Conservation (phyloP, 2,888 invertebrate species). For the Chrysopilus asiliformis region DNA sequence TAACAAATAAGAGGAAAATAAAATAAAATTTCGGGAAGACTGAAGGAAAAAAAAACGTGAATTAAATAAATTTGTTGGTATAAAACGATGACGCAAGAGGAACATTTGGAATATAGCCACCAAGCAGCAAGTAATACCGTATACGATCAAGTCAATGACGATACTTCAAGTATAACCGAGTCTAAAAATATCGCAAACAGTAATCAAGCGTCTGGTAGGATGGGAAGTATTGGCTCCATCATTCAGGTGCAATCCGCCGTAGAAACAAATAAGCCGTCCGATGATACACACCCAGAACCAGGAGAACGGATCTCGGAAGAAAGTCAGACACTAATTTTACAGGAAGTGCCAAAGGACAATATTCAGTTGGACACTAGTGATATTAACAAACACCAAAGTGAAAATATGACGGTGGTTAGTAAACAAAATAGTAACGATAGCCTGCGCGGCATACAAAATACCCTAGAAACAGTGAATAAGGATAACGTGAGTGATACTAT, state of each 20-base stretch:
- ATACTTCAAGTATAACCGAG: conserved; percentile 1
- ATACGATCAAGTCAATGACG: conserved; percentile 11
- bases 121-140: conserved; percentile 11
- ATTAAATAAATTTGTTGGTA: neutral
- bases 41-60: conserved; percentile 3
- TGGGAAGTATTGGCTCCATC: too few species aligned
- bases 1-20: conserved; percentile 1
- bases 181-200: conserved; percentile 10
- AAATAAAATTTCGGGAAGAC: conserved; percentile 4
- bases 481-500: neutral
- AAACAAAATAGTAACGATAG: conserved; percentile 17
- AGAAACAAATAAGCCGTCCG: neutral
- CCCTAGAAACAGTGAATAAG: conserved; percentile 6
- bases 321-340: too few species aligned
- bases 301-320: too few species aligned
- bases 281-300: too few species aligned
- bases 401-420: conserved; percentile 17
- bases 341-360: neutral
- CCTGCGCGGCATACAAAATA: conserved; percentile 13
- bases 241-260: neutral
- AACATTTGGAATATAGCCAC: conserved; percentile 12
- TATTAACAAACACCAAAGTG: neutral
- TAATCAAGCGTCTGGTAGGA: too few species aligned
- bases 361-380: neutral
- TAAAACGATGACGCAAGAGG: conserved; percentile 12